Evolutionary conservation across 1,140 invertebrate species (phyloP).

Genomic region (Parasteatoda tepidariorum): DNA sequence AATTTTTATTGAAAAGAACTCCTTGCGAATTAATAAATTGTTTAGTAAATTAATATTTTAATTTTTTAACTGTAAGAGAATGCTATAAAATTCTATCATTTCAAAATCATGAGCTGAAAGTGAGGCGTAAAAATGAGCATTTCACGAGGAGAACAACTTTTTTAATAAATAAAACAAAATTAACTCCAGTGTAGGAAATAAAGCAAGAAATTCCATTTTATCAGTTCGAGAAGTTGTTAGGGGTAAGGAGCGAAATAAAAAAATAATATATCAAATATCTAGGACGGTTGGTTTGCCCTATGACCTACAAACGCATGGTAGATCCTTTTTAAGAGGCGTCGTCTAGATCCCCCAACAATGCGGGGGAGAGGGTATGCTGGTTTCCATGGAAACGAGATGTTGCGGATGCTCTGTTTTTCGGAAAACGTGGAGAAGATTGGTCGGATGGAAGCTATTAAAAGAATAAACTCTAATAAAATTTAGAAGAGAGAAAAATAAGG

Average conservation of each 20-base stretch:
- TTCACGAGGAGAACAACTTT: not conserved
- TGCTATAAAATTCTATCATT: too few species aligned
- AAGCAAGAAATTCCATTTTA: not conserved
- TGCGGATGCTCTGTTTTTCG: constrained; percentile 52
- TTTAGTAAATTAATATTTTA: too few species aligned
- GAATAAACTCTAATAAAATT: constrained; percentile 38
- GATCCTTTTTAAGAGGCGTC: constrained; percentile 19
- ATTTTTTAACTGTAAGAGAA: too few species aligned
- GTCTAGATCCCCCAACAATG: not conserved
- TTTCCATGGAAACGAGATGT: constrained; percentile 52
- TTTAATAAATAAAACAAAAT: not conserved
- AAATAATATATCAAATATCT: not conserved
- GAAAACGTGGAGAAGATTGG: constrained; percentile 46
- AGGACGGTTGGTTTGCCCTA: constrained; percentile 37
- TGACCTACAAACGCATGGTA: constrained; percentile 54
- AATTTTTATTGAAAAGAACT: too few species aligned
- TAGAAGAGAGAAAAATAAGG: not conserved
- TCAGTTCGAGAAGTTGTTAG: not conserved
- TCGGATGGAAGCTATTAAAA: constrained; percentile 30
- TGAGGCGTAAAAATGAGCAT: too few species aligned
- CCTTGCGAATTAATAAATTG: too few species aligned
- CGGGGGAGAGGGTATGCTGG: not conserved
- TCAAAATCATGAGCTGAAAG: too few species aligned
- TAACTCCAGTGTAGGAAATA: not conserved
- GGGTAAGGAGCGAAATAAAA: not conserved